Evolutionary conservation across 2,113 vertebrate species (phyloP).

Genomic region (Antigone vipio): DNA sequence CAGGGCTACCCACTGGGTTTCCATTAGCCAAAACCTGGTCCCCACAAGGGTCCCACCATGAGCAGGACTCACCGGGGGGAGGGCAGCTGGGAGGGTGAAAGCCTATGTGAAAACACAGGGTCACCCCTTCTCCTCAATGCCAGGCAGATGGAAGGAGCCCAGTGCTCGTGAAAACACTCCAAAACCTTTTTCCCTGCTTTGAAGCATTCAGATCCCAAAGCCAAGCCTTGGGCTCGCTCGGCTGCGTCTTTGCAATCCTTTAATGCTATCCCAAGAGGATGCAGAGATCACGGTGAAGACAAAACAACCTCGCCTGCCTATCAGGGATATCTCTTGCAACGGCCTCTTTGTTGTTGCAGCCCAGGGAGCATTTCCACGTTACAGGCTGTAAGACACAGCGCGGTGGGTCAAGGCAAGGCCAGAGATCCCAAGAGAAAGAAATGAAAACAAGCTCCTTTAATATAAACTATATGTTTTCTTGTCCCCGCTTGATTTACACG

Average conservation of each 20-base stretch:
- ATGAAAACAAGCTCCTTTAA: not conserved
- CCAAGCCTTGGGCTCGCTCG: rapidly evolving
- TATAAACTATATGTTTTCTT: not conserved
- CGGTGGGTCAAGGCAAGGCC: not conserved
- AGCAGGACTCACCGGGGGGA: rapidly evolving
- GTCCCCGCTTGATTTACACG: not conserved
- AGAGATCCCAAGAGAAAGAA: not conserved
- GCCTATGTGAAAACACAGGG: not conserved
- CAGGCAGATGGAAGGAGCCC: not conserved
- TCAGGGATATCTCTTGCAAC: not conserved
- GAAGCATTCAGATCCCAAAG: not conserved
- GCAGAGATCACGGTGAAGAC: not conserved
- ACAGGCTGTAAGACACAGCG: not conserved
- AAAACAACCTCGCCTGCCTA: not conserved
- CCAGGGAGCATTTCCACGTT: not conserved
- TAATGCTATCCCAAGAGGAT: not conserved
- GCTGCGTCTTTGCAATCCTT: not conserved
- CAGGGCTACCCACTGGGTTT: not conserved
- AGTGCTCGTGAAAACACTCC: not conserved
- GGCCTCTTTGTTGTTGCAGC: not conserved
- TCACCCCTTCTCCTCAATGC: not conserved
- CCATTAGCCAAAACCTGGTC: not conserved
- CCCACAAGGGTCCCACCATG: not conserved
- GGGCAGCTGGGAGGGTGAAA: not conserved
- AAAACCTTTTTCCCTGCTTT: not conserved